These are phyloP conservation scores for Coleophora flavipennella DNA, from an alignment of 2,888 invertebrate species.

Conservation along the genomic window DNA sequence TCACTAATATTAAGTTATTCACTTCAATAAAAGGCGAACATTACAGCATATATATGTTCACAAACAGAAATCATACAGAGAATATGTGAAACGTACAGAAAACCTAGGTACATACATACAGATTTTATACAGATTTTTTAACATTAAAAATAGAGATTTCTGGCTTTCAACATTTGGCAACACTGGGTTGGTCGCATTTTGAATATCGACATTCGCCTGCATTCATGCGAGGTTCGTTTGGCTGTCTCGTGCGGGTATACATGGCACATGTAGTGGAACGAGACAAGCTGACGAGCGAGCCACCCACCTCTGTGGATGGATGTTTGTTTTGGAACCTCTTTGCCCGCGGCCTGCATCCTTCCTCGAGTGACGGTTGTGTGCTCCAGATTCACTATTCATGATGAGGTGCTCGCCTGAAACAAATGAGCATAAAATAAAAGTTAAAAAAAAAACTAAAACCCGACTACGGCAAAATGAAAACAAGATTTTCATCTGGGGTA, in stretches of 20 bases:
- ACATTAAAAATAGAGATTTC: no score
- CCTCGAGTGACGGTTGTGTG: constrained; percentile 8
- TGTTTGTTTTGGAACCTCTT: constrained; percentile 43
- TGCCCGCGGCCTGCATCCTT: constrained; percentile 10
- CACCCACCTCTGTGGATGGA: constrained; percentile 15
- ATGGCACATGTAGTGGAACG: background rate
- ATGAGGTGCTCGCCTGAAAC: background rate
- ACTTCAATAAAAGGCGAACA: no score
- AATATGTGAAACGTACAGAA: no score
- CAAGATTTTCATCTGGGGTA: background rate
- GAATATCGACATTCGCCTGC: constrained; percentile 53
- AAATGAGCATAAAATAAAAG: background rate
- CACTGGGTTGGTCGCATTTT: constrained; percentile 11
- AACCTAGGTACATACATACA: no score
- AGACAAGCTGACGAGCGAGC: background rate
- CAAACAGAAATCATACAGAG: no score
- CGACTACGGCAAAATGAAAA: background rate
- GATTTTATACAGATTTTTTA: no score
- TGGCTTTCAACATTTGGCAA: no score
- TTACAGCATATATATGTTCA: no score
- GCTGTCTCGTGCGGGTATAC: background rate
- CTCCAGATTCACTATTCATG: constrained; percentile 13
- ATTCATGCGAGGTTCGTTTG: constrained; percentile 39
- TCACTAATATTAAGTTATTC: no score
- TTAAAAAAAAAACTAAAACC: no score